Evolutionary conservation across 2,113 vertebrate species (phyloP).

Genomic region (Hippoglossus stenolepis): DNA sequence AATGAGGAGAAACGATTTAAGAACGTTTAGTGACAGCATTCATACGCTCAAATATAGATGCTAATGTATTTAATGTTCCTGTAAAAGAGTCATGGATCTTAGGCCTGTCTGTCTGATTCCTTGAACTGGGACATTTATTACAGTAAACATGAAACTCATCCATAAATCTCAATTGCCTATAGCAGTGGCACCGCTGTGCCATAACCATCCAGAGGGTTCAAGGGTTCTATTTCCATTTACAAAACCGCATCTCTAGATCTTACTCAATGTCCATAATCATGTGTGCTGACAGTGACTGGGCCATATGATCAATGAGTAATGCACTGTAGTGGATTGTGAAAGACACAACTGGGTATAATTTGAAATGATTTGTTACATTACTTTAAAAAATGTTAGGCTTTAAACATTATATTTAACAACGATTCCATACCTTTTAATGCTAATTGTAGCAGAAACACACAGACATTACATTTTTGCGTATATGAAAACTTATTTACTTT

Average conservation of each 20-base stretch:
- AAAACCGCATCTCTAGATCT: neutral
- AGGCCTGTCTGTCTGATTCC: conserved; percentile 4
- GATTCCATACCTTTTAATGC: no score
- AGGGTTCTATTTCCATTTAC: neutral
- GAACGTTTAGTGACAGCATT: conserved; percentile 2
- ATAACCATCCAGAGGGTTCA: neutral
- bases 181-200: neutral
- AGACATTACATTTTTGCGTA: no score
- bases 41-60: neutral
- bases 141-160: conserved; percentile 6
- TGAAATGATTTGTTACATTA: neutral
- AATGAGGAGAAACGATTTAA: neutral
- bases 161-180: conserved; percentile 16
- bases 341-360: neutral
- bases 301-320: neutral
- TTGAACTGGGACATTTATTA: conserved; percentile 24
- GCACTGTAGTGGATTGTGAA: neutral
- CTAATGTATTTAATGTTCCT: conserved; percentile 16
- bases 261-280: neutral
- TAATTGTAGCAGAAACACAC: no score
- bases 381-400: neutral
- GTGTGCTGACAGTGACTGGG: neutral
- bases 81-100: neutral
- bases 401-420: no score
- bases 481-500: no score